These are phyloP conservation scores for Buphagus erythrorhynchus DNA, from an alignment of 2,797 vertebrate species.

Conservation along the genomic window DNA sequence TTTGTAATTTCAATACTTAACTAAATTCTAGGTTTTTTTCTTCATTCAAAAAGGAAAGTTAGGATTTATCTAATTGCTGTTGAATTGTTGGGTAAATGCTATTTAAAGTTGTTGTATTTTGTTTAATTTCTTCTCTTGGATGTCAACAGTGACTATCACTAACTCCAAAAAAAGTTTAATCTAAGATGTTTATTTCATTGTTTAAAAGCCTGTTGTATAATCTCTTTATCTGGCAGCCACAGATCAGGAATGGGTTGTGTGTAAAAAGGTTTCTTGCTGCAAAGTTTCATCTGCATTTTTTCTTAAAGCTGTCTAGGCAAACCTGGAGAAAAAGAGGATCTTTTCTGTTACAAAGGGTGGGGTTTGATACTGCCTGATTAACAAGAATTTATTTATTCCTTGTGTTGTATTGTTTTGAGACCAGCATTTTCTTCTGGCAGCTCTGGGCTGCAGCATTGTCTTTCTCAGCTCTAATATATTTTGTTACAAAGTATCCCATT, in stretches of 20 bases:
- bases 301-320: background rate
- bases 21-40: background rate
- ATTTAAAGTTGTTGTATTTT: background rate
- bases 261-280: background rate
- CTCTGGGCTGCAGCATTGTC: background rate
- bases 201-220: background rate
- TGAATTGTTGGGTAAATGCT: background rate
- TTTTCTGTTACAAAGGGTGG: background rate
- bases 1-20: background rate
- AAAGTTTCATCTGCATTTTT: background rate
- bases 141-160: background rate
- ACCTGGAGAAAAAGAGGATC: background rate
- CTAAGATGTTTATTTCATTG: background rate
- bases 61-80: background rate
- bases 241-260: background rate
- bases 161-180: background rate
- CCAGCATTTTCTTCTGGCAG: background rate
- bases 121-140: background rate
- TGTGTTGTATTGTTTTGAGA: background rate
- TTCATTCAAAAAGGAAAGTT: background rate
- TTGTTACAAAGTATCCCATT: background rate
- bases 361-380: background rate
- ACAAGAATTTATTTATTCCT: background rate
- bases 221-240: background rate
- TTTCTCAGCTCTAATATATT: background rate